Conservation (phyloP, 2,113 vertebrate genomes). For the Regulus satrapa region DNA sequence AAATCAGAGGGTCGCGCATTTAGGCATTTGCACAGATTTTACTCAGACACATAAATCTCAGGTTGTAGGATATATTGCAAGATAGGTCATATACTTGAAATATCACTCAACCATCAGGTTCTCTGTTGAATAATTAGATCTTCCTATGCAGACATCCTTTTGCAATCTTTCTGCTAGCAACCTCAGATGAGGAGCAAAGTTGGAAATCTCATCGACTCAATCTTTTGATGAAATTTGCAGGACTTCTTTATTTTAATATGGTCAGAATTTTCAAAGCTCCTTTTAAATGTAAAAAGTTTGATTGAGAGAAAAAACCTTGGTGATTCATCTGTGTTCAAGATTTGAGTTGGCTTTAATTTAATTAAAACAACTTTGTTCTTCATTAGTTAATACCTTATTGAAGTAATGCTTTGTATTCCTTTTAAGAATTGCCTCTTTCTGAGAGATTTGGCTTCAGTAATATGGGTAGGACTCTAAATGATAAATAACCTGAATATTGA, state of each 20-base stretch:
- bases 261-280: neutral
- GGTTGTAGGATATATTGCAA: neutral
- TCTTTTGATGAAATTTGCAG: neutral
- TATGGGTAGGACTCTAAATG: neutral
- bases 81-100: neutral
- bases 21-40: neutral
- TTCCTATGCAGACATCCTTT: neutral
- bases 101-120: neutral
- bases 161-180: neutral
- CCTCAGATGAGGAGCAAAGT: neutral
- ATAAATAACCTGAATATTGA: conserved; percentile 39
- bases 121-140: neutral
- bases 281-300: neutral
- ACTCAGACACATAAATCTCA: neutral
- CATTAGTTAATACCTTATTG: neutral
- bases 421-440: neutral
- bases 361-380: neutral
- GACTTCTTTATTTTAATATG: neutral
- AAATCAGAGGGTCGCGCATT: neutral
- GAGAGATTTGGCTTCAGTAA: neutral
- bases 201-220: neutral
- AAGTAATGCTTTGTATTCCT: neutral
- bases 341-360: neutral
- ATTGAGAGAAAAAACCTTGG: neutral
- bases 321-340: neutral